These are phyloP conservation scores for Ennomos quercinarius DNA, from an alignment of 2,888 invertebrate species.

Conservation along the genomic window DNA sequence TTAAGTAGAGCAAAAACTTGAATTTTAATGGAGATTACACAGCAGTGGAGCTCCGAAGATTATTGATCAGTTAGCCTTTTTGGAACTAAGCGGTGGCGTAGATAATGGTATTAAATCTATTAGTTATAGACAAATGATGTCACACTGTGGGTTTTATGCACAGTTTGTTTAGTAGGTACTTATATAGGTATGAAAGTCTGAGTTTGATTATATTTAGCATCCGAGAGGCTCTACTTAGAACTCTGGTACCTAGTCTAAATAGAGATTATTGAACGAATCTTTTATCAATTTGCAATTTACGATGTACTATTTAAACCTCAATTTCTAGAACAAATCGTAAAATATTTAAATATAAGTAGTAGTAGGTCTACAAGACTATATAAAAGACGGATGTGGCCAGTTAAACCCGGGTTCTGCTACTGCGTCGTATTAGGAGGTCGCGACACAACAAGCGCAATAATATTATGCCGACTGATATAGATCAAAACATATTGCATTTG, in stretches of 20 bases:
- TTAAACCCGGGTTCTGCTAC: slow-evolving; percentile 62
- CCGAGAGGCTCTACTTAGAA: no score
- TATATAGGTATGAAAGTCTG: no score
- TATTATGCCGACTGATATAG: no score
- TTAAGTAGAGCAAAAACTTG: slow-evolving; percentile 46
- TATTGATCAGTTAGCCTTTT: slow-evolving; percentile 21
- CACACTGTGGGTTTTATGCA: slow-evolving; percentile 4
- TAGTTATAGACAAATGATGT: neutral
- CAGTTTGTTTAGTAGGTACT: neutral
- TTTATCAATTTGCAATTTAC: no score
- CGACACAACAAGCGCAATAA: neutral
- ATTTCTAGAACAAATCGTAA: slow-evolving; percentile 54
- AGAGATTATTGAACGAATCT: no score
- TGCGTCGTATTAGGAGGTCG: slow-evolving; percentile 45
- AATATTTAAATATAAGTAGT: slow-evolving; percentile 49
- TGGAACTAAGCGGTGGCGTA: neutral
- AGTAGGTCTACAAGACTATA: neutral
- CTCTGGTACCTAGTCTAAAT: no score
- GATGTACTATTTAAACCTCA: neutral
- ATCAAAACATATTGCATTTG: no score
- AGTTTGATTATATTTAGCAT: no score
- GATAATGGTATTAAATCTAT: no score
- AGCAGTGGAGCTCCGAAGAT: slow-evolving; percentile 24
- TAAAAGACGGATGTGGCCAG: slow-evolving; percentile 71
- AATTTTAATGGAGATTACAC: slow-evolving; percentile 50